Base-by-base conservation (phyloP, 2,113 vertebrate genomes). In the Pungitius pungitius region DNA sequence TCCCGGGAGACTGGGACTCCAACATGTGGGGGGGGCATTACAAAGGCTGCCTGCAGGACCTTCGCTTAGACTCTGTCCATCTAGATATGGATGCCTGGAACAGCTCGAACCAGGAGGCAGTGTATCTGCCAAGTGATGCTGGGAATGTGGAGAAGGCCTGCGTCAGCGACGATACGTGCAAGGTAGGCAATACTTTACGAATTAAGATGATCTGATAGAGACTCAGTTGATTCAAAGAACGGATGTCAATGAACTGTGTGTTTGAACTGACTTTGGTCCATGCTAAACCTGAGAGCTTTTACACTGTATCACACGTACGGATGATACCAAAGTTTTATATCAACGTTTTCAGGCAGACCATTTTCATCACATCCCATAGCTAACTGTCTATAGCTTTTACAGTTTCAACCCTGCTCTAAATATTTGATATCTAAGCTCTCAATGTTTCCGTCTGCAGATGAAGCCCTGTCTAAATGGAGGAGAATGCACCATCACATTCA, bases 21-120 rank as follows among this genome's bases (percentile, higher is more conserved):
- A 78, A 43, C 2, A 5, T 14, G 0, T 97, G 96, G 96, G 96
- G 96, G 1, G 96, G 96, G 0, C 85, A 90, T 63, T 98, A 96
- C 79, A 96, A 96, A 86, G 97, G 97, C 42, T 99, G 97, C 65
- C 90, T 99, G 83, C 97, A 98, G 90, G 97, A 99, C 67, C 22
- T 98, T 20, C 93, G 86, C 0, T 87, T 99, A 57, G 94, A 95
- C 18, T 79, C 60, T 0, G 85, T 89, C 43, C 93, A 81, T 61
- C 78, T 98, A 72, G 86, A 92, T 18, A 22, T 83, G 79, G 83
- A 81, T 1, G 37, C 60, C 1, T 85, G 85, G 91, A 76, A 83
- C 40, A 65, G n/a, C 42, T 65, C 76, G 0, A 47, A 77, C 7
- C 64, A 78, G 35, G 66, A 77, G 39, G 78, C 65, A 1, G 56